Evolutionary conservation across 2,797 vertebrate genomes (phyloP).

Genomic region (Varecia variegata): DNA sequence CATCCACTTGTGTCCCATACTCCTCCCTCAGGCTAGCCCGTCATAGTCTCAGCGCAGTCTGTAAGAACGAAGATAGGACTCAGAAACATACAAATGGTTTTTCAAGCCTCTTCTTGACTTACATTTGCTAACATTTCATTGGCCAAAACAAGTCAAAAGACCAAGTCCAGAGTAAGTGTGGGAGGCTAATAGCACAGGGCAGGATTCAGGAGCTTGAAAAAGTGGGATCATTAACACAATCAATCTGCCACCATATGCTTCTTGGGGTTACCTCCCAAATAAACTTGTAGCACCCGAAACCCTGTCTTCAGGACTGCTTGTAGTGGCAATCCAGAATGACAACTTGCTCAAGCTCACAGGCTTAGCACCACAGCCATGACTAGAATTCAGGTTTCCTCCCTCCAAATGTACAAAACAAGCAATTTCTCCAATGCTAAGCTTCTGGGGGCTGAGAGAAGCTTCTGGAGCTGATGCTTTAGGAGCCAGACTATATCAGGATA

Average conservation of each 20-base stretch:
- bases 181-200: neutral
- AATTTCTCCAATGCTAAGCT: neutral
- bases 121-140: neutral
- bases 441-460: neutral
- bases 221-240: neutral
- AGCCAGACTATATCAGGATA: neutral
- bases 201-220: neutral
- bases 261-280: neutral
- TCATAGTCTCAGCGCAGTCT: neutral
- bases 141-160: neutral
- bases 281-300: neutral
- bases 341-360: neutral
- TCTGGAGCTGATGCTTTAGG: neutral
- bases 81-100: neutral
- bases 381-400: neutral
- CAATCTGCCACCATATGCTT: neutral
- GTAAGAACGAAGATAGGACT: neutral
- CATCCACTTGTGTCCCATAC: neutral
- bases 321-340: neutral
- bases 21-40: neutral
- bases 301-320: neutral
- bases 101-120: neutral
- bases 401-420: neutral
- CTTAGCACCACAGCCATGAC: neutral
- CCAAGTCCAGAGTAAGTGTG: neutral